phyloP scores from a whole-genome alignment of 2,113 vertebrate genomes.

The Nipponia nippon region DNA sequence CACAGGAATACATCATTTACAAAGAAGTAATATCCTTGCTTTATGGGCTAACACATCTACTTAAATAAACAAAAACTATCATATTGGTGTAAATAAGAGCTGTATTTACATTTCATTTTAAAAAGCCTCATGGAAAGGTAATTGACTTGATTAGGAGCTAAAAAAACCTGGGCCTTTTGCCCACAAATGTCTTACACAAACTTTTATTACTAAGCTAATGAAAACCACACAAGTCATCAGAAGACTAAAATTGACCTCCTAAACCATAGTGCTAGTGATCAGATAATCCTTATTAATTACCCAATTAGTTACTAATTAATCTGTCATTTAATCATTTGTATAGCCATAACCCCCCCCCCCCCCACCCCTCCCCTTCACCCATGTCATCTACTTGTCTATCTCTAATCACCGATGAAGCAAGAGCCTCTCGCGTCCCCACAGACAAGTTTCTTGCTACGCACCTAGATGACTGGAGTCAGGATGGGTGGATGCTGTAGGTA shows the following conservation, averaged over 20 bases:
- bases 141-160: neutral
- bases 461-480: neutral
- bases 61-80: neutral
- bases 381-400: too few species aligned
- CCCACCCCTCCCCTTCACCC: too few species aligned
- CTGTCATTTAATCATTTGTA: neutral
- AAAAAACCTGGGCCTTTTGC: neutral
- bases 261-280: neutral
- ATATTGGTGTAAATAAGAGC: neutral
- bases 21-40: neutral
- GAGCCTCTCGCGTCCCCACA: accelerated
- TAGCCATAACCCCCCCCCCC: neutral
- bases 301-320: neutral
- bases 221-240: neutral
- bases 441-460: neutral
- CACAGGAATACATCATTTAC: neutral
- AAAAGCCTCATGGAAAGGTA: neutral
- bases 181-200: neutral
- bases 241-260: neutral
- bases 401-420: neutral
- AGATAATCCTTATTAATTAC: neutral
- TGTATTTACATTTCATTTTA: neutral
- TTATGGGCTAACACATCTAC: neutral
- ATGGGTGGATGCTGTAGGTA: neutral
- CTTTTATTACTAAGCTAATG: neutral